Evolutionary conservation across 1,140 invertebrate genomes (phyloP).

Genomic region (Dreissena polymorpha): DNA sequence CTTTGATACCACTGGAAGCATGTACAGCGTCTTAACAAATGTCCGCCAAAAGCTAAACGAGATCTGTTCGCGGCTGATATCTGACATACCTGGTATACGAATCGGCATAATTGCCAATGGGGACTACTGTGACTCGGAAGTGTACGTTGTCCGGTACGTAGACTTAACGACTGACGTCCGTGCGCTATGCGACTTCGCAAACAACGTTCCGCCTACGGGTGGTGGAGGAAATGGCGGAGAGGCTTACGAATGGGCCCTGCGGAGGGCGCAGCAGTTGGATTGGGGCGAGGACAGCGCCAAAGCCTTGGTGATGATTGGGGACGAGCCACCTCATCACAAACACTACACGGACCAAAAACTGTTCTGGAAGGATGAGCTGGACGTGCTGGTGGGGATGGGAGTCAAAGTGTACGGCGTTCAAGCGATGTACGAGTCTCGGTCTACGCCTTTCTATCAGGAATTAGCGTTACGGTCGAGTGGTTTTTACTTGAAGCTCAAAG

Average conservation of each 20-base stretch:
- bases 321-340: slow-evolving; percentile 68
- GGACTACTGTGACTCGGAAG: slow-evolving; percentile 69
- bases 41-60: slow-evolving; percentile 68
- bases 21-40: slow-evolving; percentile 69
- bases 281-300: slow-evolving; percentile 77
- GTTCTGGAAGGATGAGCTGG: slow-evolving; percentile 70
- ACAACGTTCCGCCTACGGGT: slow-evolving; percentile 60
- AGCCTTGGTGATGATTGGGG: slow-evolving; percentile 75
- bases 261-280: slow-evolving; percentile 71
- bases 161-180: slow-evolving; percentile 73
- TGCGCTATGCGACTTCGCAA: slow-evolving; percentile 65
- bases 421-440: slow-evolving; percentile 43
- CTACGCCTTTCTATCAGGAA: slow-evolving; percentile 67
- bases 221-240: slow-evolving; percentile 63
- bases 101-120: slow-evolving; percentile 75
- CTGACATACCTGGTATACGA: slow-evolving; percentile 73
- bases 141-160: slow-evolving; percentile 65
- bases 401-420: slow-evolving; percentile 75
- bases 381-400: slow-evolving; percentile 71
- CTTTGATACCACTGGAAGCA: slow-evolving; percentile 76
- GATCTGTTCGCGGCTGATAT: slow-evolving; percentile 67
- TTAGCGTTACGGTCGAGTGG: slow-evolving; percentile 70
- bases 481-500: slow-evolving; percentile 63
- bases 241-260: slow-evolving; percentile 74
- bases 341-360: slow-evolving; percentile 72